These are phyloP conservation scores for Thalassarche chlororhynchos DNA, from an alignment of 2,113 vertebrate genomes.

Conservation along the genomic window DNA sequence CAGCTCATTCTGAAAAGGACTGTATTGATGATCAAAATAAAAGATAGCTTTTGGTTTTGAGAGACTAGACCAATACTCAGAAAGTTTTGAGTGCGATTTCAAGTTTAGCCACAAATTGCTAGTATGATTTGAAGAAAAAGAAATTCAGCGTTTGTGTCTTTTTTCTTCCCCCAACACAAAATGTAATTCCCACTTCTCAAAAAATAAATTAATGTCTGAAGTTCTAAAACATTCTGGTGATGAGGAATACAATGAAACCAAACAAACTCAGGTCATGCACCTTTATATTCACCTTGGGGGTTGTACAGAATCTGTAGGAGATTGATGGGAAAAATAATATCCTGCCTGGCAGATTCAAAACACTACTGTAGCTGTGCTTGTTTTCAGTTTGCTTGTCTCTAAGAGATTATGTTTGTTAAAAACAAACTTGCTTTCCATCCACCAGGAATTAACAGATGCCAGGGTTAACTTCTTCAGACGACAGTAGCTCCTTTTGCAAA, in stretches of 20 bases:
- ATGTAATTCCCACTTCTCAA: neutral
- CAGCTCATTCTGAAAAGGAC: neutral
- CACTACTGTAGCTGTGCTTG: neutral
- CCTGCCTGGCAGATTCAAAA: neutral
- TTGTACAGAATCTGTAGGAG: neutral
- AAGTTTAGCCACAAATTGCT: neutral
- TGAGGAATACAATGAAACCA: neutral
- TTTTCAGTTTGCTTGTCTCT: neutral
- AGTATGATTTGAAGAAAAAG: neutral
- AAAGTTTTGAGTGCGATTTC: neutral
- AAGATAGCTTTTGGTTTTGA: neutral
- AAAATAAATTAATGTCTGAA: neutral
- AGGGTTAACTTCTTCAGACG: neutral
- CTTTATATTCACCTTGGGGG: neutral
- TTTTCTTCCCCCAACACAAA: rapidly evolving
- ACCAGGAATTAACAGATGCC: neutral
- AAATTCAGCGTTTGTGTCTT: neutral
- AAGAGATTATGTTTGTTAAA: neutral
- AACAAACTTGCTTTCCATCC: neutral
- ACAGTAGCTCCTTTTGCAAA: neutral
- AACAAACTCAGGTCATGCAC: neutral
- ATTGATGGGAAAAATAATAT: neutral
- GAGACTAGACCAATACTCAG: neutral
- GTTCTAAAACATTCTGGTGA: neutral
- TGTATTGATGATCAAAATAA: neutral